Percentiles rank a stretch among this genome's conserved stretches.
These are phyloP conservation scores for Cisticola juncidis DNA, from an alignment of 2,113 vertebrate genomes.

Conservation along the genomic window DNA sequence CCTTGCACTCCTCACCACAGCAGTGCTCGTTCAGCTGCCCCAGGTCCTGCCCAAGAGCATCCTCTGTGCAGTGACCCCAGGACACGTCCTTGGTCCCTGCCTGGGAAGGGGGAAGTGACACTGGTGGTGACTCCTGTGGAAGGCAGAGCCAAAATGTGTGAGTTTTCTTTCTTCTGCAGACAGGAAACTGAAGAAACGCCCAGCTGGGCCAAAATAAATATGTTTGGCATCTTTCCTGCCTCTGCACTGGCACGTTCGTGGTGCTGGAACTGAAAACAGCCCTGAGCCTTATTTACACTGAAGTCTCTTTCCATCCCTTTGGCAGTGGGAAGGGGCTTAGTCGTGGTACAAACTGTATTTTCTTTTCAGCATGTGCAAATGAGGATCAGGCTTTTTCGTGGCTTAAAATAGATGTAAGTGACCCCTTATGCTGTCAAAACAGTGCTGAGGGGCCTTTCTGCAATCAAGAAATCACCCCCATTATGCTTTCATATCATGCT, in stretches of 20 bases:
- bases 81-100: not conserved
- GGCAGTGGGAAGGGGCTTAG: slow-evolving; percentile 23
- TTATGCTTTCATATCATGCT: slow-evolving; percentile 24
- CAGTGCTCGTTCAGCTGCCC: slow-evolving; percentile 9
- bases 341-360: slow-evolving; percentile 10
- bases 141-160: not conserved
- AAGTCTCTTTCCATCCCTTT: slow-evolving; percentile 47
- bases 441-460: slow-evolving; percentile 14
- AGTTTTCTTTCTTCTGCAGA: not conserved
- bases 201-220: slow-evolving; percentile 27
- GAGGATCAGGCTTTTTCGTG: slow-evolving; percentile 9
- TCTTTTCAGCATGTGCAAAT: slow-evolving; percentile 35
- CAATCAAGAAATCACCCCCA: not conserved
- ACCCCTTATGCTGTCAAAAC: slow-evolving; percentile 38
- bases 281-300: slow-evolving; percentile 35
- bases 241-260: not conserved
- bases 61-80: not conserved
- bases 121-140: not conserved
- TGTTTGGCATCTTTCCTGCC: slow-evolving; percentile 18
- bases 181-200: slow-evolving; percentile 20
- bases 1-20: not conserved
- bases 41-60: slow-evolving; percentile 17
- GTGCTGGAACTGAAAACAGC: not conserved
- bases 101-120: slow-evolving; percentile 10
- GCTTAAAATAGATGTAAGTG: slow-evolving; percentile 53